Evolutionary conservation across 2,888 invertebrate species (phyloP), one percentile per base, ranked within the genome.

Genomic region (Nysson spinosus): DNA sequence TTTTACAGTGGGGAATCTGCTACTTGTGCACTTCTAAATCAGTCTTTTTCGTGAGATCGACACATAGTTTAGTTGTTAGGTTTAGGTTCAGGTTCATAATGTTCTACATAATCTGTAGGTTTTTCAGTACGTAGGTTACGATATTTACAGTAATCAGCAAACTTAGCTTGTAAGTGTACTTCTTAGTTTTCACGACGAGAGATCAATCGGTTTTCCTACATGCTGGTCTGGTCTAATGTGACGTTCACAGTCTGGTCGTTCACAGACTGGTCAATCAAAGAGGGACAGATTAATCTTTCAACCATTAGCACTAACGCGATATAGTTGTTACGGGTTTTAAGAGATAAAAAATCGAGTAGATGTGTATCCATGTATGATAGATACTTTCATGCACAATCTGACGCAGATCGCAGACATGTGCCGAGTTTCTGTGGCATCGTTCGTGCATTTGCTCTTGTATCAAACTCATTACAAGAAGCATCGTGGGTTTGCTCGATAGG

Each of bases 61-160:
- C 47, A 76, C 52, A 65, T 64, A 73, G 69, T 71, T 79, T 80
- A 80, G 79, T 75, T 75, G 78, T 76, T 82, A 83, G 83, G 74
- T 47, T 72, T 83, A 84, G 84, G 82, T 47, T 72, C 83, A 84
- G 84, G 82, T 80, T 83, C 75, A 72, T 61, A 65, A 73, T 55
- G 70, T 72, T 76, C 76, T 72, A 75, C 75, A 56, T 79, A 78
- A 75, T 67, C 72, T 56, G 69, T 78, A 82, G 82, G 77, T 79
- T 78, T 79, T 74, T 78, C 75, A 74, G 73, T 83, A 79, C 66
- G 58, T 81, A 83, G 83, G 78, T 67, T 79, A 79, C 52, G 52
- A 47, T 76, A 72, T 64, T 78, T 79, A 78, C 77, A 75, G 75
- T 77, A 78, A 77, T 64, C 64, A 71, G 65, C 62, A 75, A 69